phyloP scores from a whole-genome alignment of 2,113 vertebrate genomes.

The Notothenia coriiceps region DNA sequence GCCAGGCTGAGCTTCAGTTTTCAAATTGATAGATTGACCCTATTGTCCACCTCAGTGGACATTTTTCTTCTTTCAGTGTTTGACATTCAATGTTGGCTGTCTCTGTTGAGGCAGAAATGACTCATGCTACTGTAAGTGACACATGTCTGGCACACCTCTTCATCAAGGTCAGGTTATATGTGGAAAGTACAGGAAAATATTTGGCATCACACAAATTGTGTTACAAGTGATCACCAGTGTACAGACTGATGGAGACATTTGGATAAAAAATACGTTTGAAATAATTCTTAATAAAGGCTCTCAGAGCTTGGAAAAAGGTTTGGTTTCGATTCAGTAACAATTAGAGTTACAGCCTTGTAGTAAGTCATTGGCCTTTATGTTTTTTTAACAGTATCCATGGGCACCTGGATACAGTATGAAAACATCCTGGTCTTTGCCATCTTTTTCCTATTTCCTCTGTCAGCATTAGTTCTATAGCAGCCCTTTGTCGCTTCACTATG shows the following conservation, averaged over 20 bases:
- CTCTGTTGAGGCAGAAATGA: constrained; percentile 36
- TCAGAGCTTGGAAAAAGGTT: constrained; percentile 21
- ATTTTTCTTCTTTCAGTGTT: neutral
- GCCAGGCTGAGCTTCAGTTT: neutral
- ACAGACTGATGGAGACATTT: constrained; percentile 20
- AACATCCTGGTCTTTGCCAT: constrained; percentile 66
- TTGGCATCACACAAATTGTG: constrained; percentile 40
- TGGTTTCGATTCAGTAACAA: constrained; percentile 37
- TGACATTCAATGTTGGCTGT: constrained; percentile 25
- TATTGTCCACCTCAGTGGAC: too few relatives aligned
- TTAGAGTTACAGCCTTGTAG: constrained; percentile 50
- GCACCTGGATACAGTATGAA: constrained; percentile 57
- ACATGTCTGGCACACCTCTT: constrained; percentile 49
- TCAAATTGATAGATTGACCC: neutral
- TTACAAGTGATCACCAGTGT: constrained; percentile 25
- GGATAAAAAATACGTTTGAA: neutral
- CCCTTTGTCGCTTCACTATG: constrained; percentile 56
- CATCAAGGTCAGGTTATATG: constrained; percentile 40
- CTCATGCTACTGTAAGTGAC: constrained; percentile 48
- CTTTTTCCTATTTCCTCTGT: constrained; percentile 52
- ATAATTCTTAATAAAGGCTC: constrained; percentile 4
- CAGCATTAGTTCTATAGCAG: constrained; percentile 59
- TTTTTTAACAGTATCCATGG: constrained; percentile 61
- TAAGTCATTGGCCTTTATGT: constrained; percentile 46
- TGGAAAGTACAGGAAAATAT: constrained; percentile 54